Base-by-base conservation (phyloP, 2,113 vertebrate genomes). In the Vidua chalybeata region DNA sequence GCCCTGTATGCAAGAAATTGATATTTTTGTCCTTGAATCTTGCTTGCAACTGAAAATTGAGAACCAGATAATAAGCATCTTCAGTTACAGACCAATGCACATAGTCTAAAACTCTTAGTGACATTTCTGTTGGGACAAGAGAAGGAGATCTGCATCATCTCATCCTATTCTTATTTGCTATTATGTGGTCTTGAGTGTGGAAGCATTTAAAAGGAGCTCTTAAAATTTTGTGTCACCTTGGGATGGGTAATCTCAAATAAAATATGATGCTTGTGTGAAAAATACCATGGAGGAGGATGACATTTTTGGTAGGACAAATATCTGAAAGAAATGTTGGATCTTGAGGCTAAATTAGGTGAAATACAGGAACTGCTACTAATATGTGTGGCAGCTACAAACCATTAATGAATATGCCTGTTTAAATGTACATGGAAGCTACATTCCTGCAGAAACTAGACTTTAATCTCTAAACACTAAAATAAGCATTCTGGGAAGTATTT, bases 391-490 rank as follows among this genome's bases (percentile, higher is more conserved):
- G 30, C 24, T 72, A 51, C 15, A 81, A 79, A 71, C 11, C 45
- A 37, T 33, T 67, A 3, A 39, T 27, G 7, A 48, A 82, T 80
- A 46, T 12, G 1, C 2, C 14, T 39, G 6, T 68, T 96, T 90
- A 94, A 95, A 81, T n/a, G 54, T 74, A 68, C 13, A 78, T 23
- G 49, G 15, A 91, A 93, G 90, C 72, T 93, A 56, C 58, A 79
- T 80, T 41, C 66, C 62, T 87, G 54, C 6, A 87, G 33, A 91
- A 97, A 88, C 21, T 81, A 76, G 52, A 75, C 35, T 52, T 83
- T 92, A 94, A 72, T 20, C 12, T 92, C 93, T 39, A 77, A 56
- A 95, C 63, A 64, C 19, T 90, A 84, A 96, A 96, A 92, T 84
- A 92, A 90, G 61, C 28, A 2, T 88, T 61, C 41, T 91, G n/a